phyloP scores from a whole-genome alignment of 2,113 vertebrate genomes.

The Hippocampus guttulatus region DNA sequence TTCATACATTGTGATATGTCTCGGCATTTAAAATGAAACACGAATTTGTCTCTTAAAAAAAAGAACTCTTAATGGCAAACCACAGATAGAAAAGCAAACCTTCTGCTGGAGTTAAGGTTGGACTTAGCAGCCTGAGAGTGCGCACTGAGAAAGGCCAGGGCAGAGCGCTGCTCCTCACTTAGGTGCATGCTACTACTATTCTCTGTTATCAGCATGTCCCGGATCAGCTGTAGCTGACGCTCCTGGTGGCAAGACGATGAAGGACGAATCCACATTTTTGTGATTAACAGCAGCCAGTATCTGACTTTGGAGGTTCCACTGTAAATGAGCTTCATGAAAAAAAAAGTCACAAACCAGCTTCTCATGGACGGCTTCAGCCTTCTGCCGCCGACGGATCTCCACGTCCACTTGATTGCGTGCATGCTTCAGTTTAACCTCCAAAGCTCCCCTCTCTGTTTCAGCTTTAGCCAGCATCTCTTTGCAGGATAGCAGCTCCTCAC shows the following conservation, averaged over 20 bases:
- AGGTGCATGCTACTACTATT: slow-evolving; percentile 82
- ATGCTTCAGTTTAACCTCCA: slow-evolving; percentile 92
- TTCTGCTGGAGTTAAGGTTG: slow-evolving; percentile 75
- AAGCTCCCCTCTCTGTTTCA: slow-evolving; percentile 79
- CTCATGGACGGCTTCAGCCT: slow-evolving; percentile 83
- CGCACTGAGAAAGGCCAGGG: slow-evolving; percentile 85
- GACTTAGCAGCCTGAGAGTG: slow-evolving; percentile 69
- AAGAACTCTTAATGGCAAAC: not conserved
- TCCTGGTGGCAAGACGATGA: slow-evolving; percentile 69
- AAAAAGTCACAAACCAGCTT: slow-evolving; percentile 78
- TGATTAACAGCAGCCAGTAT: not conserved
- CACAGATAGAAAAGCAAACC: slow-evolving; percentile 59
- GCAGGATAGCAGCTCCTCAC: slow-evolving; percentile 78
- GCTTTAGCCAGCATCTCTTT: slow-evolving; percentile 83
- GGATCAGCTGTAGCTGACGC: slow-evolving; percentile 87
- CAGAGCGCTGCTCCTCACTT: slow-evolving; percentile 88
- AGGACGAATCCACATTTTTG: not conserved
- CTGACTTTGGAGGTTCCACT: not conserved
- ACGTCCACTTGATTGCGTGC: slow-evolving; percentile 94
- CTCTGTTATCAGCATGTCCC: slow-evolving; percentile 86
- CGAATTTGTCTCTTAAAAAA: not conserved
- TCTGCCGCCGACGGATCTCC: slow-evolving; percentile 88
- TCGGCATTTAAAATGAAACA: not conserved
- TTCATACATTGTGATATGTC: not conserved
- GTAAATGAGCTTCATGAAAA: not conserved